phyloP scores from a whole-genome alignment of 2,797 vertebrate species.

The Acanthurus lineatus region DNA sequence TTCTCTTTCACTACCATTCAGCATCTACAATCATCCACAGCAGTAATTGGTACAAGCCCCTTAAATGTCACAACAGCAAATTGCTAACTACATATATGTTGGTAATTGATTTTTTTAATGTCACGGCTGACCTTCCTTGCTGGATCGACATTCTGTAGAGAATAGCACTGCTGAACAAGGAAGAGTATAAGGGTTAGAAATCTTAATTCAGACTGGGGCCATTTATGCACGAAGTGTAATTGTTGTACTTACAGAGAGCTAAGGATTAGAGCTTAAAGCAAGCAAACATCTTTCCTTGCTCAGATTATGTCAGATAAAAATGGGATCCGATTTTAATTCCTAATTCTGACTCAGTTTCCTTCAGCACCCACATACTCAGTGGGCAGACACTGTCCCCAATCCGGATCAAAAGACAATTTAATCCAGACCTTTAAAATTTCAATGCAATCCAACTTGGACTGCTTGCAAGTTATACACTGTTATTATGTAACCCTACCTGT shows the following conservation, averaged over 20 bases:
- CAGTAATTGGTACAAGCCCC: neutral
- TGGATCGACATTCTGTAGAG: neutral
- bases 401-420: neutral
- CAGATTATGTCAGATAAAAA: constrained; percentile 29
- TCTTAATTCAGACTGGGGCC: neutral
- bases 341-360: neutral
- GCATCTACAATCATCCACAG: neutral
- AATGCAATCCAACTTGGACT: neutral
- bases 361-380: neutral
- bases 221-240: neutral
- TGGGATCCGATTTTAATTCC: constrained; percentile 2
- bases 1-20: neutral
- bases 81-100: neutral
- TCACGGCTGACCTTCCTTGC: neutral
- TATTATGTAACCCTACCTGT: neutral
- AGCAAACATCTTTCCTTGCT: constrained; percentile 13
- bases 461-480: neutral
- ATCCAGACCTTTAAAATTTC: neutral
- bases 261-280: constrained; percentile 27
- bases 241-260: constrained; percentile 13
- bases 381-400: neutral
- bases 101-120: neutral
- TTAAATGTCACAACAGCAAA: neutral
- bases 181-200: neutral
- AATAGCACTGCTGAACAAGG: neutral